Evolutionary conservation across 2,113 vertebrate species (phyloP).

Genomic region (Ramphastos sulfuratus): DNA sequence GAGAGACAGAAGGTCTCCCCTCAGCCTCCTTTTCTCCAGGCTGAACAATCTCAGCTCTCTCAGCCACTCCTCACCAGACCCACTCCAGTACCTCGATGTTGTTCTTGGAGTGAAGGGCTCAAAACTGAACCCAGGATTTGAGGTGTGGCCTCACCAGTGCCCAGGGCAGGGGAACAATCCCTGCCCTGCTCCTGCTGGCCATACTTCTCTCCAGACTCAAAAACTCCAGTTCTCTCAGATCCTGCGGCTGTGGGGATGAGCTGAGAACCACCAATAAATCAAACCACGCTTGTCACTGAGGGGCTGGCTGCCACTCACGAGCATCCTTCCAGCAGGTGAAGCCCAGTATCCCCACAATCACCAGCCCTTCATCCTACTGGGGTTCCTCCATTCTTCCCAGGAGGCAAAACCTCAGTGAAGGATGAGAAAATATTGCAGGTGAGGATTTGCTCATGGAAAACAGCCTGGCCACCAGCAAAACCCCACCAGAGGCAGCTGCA

Average conservation of each 20-base stretch:
- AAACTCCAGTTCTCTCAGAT: background rate
- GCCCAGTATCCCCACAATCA: background rate
- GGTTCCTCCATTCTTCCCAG: background rate
- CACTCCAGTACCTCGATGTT: too few species aligned
- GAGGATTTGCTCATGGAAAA: background rate
- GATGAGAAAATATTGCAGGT: background rate
- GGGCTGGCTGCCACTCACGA: background rate
- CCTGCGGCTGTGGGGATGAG: rapidly evolving
- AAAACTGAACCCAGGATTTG: too few species aligned
- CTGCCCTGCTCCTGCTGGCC: background rate
- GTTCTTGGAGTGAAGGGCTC: too few species aligned
- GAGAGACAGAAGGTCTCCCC: too few species aligned
- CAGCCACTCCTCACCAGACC: too few species aligned
- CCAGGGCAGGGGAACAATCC: too few species aligned
- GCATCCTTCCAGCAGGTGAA: background rate
- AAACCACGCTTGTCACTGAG: background rate
- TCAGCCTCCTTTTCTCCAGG: too few species aligned
- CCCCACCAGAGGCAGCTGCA: background rate
- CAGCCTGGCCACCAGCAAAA: background rate
- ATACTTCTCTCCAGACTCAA: background rate
- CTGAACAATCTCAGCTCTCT: too few species aligned
- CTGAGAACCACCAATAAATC: background rate
- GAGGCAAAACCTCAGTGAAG: background rate
- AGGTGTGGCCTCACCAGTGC: background rate
- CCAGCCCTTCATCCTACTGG: rapidly evolving